Percentiles rank a stretch among this genome's conserved stretches.
phyloP scores from a whole-genome alignment of 2,888 invertebrate genomes.

The Cephus nigrinus region DNA sequence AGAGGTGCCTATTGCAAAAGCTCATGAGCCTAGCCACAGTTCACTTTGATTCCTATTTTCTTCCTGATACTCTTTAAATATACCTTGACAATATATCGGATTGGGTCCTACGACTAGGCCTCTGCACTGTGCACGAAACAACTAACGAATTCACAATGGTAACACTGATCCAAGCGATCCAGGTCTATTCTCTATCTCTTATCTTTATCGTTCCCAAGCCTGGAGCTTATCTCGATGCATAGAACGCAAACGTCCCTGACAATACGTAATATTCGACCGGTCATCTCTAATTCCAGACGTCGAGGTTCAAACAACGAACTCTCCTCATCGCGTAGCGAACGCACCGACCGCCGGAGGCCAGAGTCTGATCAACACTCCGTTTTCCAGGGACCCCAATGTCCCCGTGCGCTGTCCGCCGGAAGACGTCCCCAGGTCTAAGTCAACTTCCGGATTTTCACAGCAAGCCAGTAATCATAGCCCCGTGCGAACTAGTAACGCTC shows the following conservation, averaged over 20 bases:
- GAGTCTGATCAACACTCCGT: slow-evolving; percentile 64
- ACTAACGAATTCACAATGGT: neutral
- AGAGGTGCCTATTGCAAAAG: slow-evolving; percentile 56
- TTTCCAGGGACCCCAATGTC: slow-evolving; percentile 63
- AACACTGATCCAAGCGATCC: neutral
- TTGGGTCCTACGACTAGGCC: neutral
- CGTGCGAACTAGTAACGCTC: slow-evolving; percentile 45
- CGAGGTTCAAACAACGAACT: slow-evolving; percentile 64
- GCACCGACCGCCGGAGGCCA: slow-evolving; percentile 50
- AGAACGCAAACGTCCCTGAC: neutral
- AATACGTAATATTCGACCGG: neutral
- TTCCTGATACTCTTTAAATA: neutral
- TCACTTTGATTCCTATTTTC: neutral
- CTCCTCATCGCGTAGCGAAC: slow-evolving; percentile 58
- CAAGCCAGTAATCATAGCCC: slow-evolving; percentile 44
- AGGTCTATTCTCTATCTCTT: neutral
- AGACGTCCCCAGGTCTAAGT: slow-evolving; percentile 40
- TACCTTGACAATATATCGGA: neutral
- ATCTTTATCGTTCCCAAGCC: neutral
- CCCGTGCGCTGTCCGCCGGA: slow-evolving; percentile 58
- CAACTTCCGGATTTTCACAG: slow-evolving; percentile 38
- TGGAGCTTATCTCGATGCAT: neutral
- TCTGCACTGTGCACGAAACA: neutral
- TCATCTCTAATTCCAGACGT: slow-evolving; percentile 52
- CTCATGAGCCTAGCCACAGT: neutral